Evolutionary conservation across 2,888 invertebrate genomes (phyloP).

Genomic region (Agriopis leucophaearia): DNA sequence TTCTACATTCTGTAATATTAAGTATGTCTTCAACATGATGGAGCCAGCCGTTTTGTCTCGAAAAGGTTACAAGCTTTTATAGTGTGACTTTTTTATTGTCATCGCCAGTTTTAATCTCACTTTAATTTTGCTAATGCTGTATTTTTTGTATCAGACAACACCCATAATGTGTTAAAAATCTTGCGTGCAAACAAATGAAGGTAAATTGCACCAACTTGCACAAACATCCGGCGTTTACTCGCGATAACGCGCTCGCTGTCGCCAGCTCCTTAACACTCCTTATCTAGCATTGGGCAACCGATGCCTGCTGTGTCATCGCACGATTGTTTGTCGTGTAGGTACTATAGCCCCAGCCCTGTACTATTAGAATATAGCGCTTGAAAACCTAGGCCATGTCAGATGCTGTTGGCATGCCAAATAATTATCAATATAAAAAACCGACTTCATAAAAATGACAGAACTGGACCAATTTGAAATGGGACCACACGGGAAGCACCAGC

Average conservation of each 20-base stretch:
- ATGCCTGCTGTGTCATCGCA: constrained; percentile 29
- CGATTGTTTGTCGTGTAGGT: not conserved
- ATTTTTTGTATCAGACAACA: not conserved
- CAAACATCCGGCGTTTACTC: constrained; percentile 75
- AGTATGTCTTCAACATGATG: no score
- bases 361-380: not conserved
- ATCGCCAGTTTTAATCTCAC: not conserved
- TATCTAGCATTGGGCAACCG: constrained; percentile 24
- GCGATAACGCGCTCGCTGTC: constrained; percentile 66
- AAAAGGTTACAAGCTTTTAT: no score
- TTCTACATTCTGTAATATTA: no score
- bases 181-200: constrained; percentile 50
- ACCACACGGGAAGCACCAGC: no score
- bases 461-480: no score
- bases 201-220: constrained; percentile 60
- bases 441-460: no score
- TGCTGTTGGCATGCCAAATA: no score
- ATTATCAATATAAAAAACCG: no score
- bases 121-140: not conserved
- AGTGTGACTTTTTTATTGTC: no score
- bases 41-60: no score
- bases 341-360: not conserved
- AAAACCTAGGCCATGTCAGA: not conserved
- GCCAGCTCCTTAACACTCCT: constrained; percentile 32
- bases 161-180: constrained; percentile 5